Percentiles rank a stretch among this genome's conserved stretches.
phyloP scores from a whole-genome alignment of 2,797 vertebrate genomes.

The Chiroxiphia lanceolata region DNA sequence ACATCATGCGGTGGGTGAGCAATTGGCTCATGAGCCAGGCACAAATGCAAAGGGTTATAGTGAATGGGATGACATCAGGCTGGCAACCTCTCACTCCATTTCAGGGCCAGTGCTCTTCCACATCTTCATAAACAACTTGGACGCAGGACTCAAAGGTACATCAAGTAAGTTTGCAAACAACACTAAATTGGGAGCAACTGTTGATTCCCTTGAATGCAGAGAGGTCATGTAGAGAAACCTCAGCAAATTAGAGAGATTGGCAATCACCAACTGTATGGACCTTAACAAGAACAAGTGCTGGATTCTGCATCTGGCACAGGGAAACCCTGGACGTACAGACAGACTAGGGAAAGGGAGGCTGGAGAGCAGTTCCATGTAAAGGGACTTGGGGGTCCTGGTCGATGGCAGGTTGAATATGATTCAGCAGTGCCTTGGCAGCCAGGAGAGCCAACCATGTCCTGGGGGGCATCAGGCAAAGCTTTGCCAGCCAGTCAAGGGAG shows the following conservation, averaged over 20 bases:
- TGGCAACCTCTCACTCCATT: neutral
- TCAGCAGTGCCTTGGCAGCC: neutral
- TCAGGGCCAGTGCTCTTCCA: neutral
- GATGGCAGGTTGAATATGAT: neutral
- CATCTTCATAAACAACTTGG: neutral
- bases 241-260: neutral
- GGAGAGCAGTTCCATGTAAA: neutral
- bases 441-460: no score
- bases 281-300: accelerated
- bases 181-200: neutral
- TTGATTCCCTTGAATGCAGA: neutral
- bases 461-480: neutral
- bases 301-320: neutral
- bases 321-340: neutral
- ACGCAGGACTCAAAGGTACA: accelerated
- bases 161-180: no score
- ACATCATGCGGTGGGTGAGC: neutral
- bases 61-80: neutral
- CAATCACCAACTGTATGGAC: accelerated
- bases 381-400: neutral
- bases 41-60: neutral
- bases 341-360: neutral
- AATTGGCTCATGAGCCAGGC: neutral
- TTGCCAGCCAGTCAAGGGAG: accelerated
- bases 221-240: neutral